Evolutionary conservation across 37 sponge, comb jelly and placozoan species (phyloP).

Genomic region (Ephydatia muelleri): DNA sequence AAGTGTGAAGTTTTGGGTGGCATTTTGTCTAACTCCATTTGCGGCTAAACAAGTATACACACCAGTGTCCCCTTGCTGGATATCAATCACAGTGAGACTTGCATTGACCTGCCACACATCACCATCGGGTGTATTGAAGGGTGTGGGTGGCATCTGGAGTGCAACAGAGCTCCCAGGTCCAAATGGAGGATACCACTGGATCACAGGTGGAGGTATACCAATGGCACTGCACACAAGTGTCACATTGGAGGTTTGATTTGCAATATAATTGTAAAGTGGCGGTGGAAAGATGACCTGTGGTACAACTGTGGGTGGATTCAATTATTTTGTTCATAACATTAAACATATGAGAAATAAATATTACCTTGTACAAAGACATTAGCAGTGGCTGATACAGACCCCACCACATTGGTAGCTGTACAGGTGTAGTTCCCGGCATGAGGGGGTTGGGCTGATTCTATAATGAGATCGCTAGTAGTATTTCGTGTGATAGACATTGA

Average conservation of each 20-base stretch:
- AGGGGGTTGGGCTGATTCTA: neutral
- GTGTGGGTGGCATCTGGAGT: constrained; percentile 9
- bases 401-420: constrained; percentile 48
- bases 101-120: neutral
- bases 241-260: constrained; percentile 26
- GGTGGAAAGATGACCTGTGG: neutral
- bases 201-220: constrained; percentile 66
- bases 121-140: constrained; percentile 5
- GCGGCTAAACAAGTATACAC: constrained; percentile 26
- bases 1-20: constrained; percentile 8
- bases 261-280: neutral
- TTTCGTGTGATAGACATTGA: neutral
- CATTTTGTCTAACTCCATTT: neutral
- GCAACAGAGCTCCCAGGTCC: neutral
- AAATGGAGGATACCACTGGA: constrained; percentile 34
- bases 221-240: constrained; percentile 53
- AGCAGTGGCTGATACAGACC: neutral
- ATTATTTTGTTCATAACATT: neutral
- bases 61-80: constrained; percentile 1
- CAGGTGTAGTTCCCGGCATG: constrained; percentile 55
- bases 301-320: neutral
- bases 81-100: neutral
- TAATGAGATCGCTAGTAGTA: constrained; percentile 15
- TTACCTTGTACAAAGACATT: constrained; percentile 43
- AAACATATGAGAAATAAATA: neutral